These are phyloP conservation scores for Conus canariensis DNA, from an alignment of 2,888 invertebrate genomes.

Conservation along the genomic window DNA sequence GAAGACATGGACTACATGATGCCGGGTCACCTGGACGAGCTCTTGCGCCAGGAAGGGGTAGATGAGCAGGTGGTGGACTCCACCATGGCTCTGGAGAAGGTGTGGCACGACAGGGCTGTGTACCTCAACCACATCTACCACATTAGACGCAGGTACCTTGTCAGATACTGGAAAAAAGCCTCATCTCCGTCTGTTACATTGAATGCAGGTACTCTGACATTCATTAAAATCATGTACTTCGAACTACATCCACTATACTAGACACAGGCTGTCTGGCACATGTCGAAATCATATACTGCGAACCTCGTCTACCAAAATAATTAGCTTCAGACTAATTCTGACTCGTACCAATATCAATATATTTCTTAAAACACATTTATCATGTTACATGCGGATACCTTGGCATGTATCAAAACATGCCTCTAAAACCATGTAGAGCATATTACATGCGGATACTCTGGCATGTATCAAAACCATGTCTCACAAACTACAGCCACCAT, in stretches of 20 bases:
- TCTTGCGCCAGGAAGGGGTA: conserved; percentile 42
- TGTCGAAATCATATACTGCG: no score
- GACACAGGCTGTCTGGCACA: background rate
- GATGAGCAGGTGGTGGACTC: conserved; percentile 29
- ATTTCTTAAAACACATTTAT: no score
- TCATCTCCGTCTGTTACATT: background rate
- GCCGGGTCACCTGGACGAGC: conserved; percentile 39
- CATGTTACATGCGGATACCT: no score
- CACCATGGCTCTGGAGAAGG: conserved; percentile 34
- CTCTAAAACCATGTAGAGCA: no score
- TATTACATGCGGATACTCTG: no score
- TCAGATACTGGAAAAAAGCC: background rate
- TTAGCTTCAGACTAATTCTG: no score
- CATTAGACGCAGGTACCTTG: conserved; percentile 24
- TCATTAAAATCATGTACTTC: background rate
- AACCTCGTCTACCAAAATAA: no score
- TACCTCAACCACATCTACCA: conserved; percentile 41
- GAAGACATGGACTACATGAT: conserved; percentile 44
- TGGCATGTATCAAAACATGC: no score
- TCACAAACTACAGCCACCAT: no score
- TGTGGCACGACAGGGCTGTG: conserved; percentile 38
- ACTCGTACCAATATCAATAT: no score
- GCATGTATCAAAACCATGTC: no score
- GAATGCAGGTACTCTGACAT: background rate
- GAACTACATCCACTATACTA: background rate